Evolutionary conservation across 1,140 invertebrate species (phyloP).

Genomic region (Hyles vespertilio): DNA sequence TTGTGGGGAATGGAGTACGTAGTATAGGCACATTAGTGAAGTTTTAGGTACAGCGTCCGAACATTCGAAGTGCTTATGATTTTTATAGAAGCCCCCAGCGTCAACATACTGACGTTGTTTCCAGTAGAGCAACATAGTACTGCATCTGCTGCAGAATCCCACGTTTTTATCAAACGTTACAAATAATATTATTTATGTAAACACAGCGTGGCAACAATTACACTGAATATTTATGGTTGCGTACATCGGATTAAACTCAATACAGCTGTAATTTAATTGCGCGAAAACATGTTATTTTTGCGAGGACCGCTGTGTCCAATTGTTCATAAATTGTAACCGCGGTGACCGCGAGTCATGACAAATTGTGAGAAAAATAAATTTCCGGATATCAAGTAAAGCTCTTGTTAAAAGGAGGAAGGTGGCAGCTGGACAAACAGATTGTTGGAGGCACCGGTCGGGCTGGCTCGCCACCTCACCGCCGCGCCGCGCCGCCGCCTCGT

Average conservation of each 20-base stretch:
- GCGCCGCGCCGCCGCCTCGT: slow-evolving; percentile 19
- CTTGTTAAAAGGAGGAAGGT: slow-evolving; percentile 60
- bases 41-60: no score
- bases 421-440: slow-evolving; percentile 65
- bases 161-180: no score
- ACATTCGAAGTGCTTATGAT: no score
- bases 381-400: slow-evolving; percentile 54
- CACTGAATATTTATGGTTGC: not conserved
- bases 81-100: no score
- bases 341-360: slow-evolving; percentile 23
- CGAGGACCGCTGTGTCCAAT: slow-evolving; percentile 3
- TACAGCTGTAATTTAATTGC: slow-evolving; percentile 8
- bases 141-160: no score
- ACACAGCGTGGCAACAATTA: no score
- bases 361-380: slow-evolving; percentile 49
- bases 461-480: slow-evolving; percentile 10
- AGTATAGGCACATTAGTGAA: no score
- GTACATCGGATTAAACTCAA: not conserved
- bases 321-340: slow-evolving; percentile 19
- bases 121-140: no score
- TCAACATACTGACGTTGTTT: no score
- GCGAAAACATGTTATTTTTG: slow-evolving; percentile 9
- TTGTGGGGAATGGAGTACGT: no score
- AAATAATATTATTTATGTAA: no score
- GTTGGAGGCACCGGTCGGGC: slow-evolving; percentile 26